phyloP scores from a whole-genome alignment of 30 jellyfish, hydroid and myxozoan species.

The Chrysaora quinquecirrha region DNA sequence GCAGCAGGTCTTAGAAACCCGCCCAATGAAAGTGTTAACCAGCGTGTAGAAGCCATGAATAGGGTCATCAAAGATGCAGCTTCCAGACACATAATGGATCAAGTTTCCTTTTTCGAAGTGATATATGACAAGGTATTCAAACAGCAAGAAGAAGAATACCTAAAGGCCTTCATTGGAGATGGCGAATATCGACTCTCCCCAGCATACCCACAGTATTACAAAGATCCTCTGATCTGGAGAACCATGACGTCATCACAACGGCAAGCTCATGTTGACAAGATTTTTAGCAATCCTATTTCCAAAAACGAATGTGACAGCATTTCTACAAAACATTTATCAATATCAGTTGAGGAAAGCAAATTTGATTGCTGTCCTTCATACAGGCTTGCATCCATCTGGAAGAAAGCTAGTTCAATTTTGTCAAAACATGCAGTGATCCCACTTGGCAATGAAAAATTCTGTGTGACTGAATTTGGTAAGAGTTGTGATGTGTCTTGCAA shows the following conservation, averaged over 20 bases:
- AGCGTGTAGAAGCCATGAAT: conserved; percentile 23
- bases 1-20: conserved; percentile 39
- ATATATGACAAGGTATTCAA: conserved; percentile 22
- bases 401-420: conserved; percentile 12
- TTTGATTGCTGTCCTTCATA: conserved; percentile 11
- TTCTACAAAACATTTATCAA: not conserved
- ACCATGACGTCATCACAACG: conserved; percentile 13
- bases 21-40: conserved; percentile 17
- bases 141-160: conserved; percentile 31
- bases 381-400: conserved; percentile 14
- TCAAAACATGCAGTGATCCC: conserved; percentile 10
- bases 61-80: conserved; percentile 39
- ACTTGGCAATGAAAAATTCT: conserved; percentile 27
- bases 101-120: conserved; percentile 2
- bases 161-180: conserved; percentile 18
- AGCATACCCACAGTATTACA: conserved; percentile 15
- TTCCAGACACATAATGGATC: conserved; percentile 8
- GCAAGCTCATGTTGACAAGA: conserved; percentile 3
- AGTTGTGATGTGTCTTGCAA: conserved; percentile 24
- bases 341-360: conserved; percentile 17
- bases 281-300: not conserved
- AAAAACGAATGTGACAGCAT: not conserved
- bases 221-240: conserved; percentile 2
- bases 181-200: conserved; percentile 40
- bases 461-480: conserved; percentile 22